These are phyloP conservation scores for Protobothrops mucrosquamatus DNA, from an alignment of 2,113 vertebrate genomes.

Conservation along the genomic window DNA sequence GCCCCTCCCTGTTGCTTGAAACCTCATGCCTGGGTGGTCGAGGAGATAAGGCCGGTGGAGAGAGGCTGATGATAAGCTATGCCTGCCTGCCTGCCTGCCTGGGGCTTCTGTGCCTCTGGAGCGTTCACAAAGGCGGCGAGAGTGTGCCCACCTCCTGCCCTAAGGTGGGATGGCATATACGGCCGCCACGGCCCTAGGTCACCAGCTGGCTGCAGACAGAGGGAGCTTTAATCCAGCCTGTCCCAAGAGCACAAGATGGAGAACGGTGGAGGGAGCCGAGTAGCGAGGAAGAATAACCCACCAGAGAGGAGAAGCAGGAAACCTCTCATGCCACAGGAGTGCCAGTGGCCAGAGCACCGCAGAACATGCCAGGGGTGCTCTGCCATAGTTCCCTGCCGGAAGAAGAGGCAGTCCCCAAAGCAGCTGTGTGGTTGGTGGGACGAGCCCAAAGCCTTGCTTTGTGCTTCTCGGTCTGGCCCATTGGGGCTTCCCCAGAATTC, in stretches of 20 bases:
- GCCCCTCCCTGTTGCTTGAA: not conserved
- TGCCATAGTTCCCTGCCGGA: too few relatives aligned
- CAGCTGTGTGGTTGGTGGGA: too few relatives aligned
- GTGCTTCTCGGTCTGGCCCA: not conserved
- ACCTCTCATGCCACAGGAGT: not conserved
- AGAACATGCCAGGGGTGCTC: too few relatives aligned
- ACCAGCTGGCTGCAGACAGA: not conserved
- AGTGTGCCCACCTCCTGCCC: not conserved
- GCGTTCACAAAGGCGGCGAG: not conserved
- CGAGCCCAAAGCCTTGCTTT: not conserved
- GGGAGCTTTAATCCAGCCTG: not conserved
- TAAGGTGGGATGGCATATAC: not conserved
- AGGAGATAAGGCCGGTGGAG: conserved; percentile 14
- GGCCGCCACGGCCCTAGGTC: too few relatives aligned
- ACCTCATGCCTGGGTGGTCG: not conserved
- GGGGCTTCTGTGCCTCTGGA: not conserved
- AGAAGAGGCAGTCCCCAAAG: too few relatives aligned
- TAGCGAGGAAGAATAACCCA: not conserved
- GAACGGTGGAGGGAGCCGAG: not conserved
- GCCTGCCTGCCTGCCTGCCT: not conserved
- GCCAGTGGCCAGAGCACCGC: too few relatives aligned
- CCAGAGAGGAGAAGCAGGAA: not conserved
- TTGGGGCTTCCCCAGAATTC: not conserved
- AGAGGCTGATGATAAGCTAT: not conserved
- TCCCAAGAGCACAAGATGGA: not conserved